Evolutionary conservation across 92 coral and sea anemone genomes (phyloP).

Genomic region (Palythoa caribaeorum): DNA sequence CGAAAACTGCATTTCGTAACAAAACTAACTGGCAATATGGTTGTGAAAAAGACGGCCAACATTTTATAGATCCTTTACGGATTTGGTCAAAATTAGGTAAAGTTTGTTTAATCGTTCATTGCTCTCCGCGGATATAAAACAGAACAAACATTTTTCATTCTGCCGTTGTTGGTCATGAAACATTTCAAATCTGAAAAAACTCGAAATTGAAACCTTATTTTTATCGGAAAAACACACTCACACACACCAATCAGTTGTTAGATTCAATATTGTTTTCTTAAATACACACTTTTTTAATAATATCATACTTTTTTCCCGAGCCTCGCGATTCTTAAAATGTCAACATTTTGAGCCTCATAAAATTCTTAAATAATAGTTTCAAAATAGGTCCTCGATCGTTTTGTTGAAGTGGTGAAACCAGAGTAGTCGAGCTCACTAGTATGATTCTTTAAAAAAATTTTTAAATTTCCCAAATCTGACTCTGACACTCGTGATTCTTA

Average conservation of each 20-base stretch:
- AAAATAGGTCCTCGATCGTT: too few relatives aligned
- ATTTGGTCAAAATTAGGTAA: neutral
- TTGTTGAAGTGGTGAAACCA: too few relatives aligned
- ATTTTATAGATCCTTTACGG: neutral
- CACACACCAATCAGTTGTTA: neutral
- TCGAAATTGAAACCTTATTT: constrained; percentile 14
- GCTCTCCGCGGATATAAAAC: neutral
- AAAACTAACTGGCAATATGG: neutral
- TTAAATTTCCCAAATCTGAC: too few relatives aligned
- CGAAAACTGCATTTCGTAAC: neutral
- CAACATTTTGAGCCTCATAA: too few relatives aligned
- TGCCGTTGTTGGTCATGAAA: neutral
- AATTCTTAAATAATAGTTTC: too few relatives aligned
- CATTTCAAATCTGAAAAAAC: constrained; percentile 18
- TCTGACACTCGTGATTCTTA: too few relatives aligned
- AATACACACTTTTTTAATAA: neutral
- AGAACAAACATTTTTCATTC: neutral
- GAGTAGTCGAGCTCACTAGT: too few relatives aligned
- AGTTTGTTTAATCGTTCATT: constrained; percentile 13
- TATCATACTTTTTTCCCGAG: too few relatives aligned
- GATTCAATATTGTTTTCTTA: constrained; percentile 6
- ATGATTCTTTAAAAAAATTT: too few relatives aligned
- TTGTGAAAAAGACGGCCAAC: constrained; percentile 24
- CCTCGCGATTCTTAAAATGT: too few relatives aligned
- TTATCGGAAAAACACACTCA: neutral